These are phyloP conservation scores for Phytoseiulus persimilis DNA, from an alignment of 2,888 invertebrate species.

Conservation along the genomic window DNA sequence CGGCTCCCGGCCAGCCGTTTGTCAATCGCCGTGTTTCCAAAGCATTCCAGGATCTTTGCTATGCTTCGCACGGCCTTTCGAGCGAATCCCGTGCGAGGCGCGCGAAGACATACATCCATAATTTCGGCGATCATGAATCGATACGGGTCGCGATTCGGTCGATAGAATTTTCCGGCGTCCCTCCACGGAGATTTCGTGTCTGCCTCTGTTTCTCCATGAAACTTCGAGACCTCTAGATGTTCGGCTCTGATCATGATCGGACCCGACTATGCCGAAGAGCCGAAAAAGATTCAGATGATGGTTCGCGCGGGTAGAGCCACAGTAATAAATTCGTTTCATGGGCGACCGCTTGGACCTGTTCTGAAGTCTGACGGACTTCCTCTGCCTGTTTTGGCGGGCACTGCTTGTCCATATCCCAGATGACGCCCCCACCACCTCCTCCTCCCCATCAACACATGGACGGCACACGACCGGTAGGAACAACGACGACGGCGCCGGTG, in stretches of 20 bases:
- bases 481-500: background rate
- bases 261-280: no score
- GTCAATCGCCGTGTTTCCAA: background rate
- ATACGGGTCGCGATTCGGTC: no score
- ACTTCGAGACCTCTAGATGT: no score
- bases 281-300: no score
- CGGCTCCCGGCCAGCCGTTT: background rate
- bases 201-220: no score
- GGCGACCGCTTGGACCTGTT: background rate
- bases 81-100: background rate
- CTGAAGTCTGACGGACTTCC: background rate
- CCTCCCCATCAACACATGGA: background rate
- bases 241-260: no score
- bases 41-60: background rate
- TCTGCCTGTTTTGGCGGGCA: background rate
- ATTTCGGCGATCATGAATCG: background rate
- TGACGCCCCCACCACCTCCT: background rate
- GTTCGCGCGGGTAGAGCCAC: no score
- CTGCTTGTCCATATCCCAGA: slow-evolving; percentile 5
- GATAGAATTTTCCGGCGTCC: no score
- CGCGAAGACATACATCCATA: background rate
- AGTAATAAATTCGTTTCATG: background rate
- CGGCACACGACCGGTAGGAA: background rate
- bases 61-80: background rate
- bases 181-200: no score